These are phyloP conservation scores for Agelas oroides DNA, from an alignment of 37 sponge, comb jelly and placozoan species.

Conservation along the genomic window DNA sequence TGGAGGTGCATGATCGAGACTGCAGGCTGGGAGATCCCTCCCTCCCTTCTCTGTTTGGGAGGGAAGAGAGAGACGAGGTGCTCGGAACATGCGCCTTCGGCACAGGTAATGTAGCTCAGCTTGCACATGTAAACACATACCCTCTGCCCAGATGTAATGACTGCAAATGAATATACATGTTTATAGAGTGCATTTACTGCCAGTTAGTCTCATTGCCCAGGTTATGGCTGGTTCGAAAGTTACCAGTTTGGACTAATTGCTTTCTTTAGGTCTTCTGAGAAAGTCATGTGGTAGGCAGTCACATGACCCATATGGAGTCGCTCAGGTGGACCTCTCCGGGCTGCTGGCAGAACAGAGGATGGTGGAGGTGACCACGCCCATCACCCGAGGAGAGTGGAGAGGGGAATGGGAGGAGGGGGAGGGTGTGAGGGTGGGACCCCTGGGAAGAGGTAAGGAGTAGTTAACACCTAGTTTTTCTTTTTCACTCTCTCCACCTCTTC, in stretches of 20 bases:
- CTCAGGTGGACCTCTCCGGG: constrained; percentile 72
- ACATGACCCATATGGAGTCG: constrained; percentile 73
- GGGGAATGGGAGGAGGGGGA: not conserved
- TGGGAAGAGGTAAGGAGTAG: not conserved
- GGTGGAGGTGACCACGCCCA: constrained; percentile 62
- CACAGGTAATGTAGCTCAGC: not conserved
- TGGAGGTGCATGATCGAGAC: constrained; percentile 92
- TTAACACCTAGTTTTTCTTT: not conserved
- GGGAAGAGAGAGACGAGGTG: constrained; percentile 40
- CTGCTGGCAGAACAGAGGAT: constrained; percentile 65
- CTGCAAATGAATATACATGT: not conserved
- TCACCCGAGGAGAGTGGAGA: constrained; percentile 45
- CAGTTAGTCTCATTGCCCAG: too few relatives aligned
- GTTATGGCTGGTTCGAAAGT: too few relatives aligned
- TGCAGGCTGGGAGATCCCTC: constrained; percentile 16
- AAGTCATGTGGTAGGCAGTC: too few relatives aligned
- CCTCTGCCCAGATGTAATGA: too few relatives aligned
- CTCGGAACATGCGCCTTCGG: constrained; percentile 65
- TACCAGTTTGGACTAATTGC: too few relatives aligned
- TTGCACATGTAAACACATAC: constrained; percentile 5
- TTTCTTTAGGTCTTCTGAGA: too few relatives aligned
- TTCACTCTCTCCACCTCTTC: too few relatives aligned
- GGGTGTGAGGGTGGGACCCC: not conserved
- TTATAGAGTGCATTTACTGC: not conserved
- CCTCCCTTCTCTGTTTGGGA: constrained; percentile 64